A percentile compares a stretch with the other conserved stretches of the same genome.
These are phyloP conservation scores for Ursus arctos DNA, from an alignment of 2,113 vertebrate genomes.

Conservation along the genomic window DNA sequence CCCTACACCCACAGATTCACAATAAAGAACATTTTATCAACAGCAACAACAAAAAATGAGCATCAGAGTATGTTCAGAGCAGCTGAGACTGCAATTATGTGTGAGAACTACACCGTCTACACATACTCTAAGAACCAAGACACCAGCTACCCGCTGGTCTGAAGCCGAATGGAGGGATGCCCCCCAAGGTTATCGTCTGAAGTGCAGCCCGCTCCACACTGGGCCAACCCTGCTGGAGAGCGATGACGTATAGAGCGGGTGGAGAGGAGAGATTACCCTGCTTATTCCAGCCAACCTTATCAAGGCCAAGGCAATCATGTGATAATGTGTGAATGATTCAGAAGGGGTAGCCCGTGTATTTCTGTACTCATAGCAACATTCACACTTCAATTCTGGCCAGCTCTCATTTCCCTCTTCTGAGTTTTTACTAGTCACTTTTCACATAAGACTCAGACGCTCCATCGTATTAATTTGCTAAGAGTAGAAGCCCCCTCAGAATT, in stretches of 20 bases:
- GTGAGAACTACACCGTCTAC: background rate
- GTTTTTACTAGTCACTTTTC: background rate
- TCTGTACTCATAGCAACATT: slow-evolving; percentile 47
- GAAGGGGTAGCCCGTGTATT: slow-evolving; percentile 63
- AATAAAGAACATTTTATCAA: background rate
- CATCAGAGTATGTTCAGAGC: rapidly evolving
- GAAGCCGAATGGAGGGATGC: background rate
- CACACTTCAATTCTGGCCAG: slow-evolving; percentile 56
- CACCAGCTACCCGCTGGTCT: background rate
- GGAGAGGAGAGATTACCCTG: background rate
- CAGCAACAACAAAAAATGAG: background rate
- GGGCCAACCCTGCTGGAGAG: background rate
- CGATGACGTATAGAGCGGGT: background rate
- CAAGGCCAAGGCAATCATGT: slow-evolving; percentile 43
- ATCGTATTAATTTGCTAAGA: background rate
- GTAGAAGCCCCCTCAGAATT: background rate
- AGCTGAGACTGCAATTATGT: background rate
- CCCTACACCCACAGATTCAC: background rate
- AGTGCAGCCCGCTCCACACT: background rate
- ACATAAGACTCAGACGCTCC: background rate
- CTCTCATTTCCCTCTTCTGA: background rate
- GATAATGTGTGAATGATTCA: slow-evolving; percentile 67
- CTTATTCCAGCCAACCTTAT: background rate
- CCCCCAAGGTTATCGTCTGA: background rate
- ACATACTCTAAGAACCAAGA: background rate